Evolutionary conservation across 2,888 invertebrate genomes (phyloP), one percentile per base, ranked within the genome.

Genomic region (Lapara coniferarum): DNA sequence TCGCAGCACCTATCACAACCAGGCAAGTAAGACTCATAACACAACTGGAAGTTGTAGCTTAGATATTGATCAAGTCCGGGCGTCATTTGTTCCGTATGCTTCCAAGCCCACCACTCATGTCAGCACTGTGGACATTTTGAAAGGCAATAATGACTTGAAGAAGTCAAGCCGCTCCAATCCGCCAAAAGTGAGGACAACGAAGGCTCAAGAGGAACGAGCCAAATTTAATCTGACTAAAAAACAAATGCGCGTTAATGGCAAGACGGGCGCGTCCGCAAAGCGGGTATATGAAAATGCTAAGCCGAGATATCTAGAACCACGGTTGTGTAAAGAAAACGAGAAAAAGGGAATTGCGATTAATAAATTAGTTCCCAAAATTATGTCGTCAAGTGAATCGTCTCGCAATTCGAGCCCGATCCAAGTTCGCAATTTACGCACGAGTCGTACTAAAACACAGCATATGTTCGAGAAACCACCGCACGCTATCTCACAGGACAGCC

Each of bases 391-490:
- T 66, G 96, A 96, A 77, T 96, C 96, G 0, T 96, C 96, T 0
- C 92, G 96, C 13, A 96, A 96, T 72, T 95, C 96, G 2, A 96
- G 96, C 78, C 96, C 96, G 0, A 94, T 95, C 2, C 94, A 94
- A 83, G 87, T 89, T 73, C 87, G 94, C 0, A 82, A 82, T 51
- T 51, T 78, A 58, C 88, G 91, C 74, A 78, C 70, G 78, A 89
- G 72, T 80, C 86, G 76, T 75, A 84, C 74, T 7, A 89, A 89
- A 70, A 79, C 83, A 1, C 88, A 90, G 51, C 75, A 88, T 49
- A 51, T 82, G 7, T 81, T 81, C 30, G 88, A 87, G 53, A 85
- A 84, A 53, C 89, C 85, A 37, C 77, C 81, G 10, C 89, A 89
- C 70, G 88, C 89, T 10, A 84, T 93, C 72, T 94, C 95, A 1